phyloP scores from a whole-genome alignment of 2,888 invertebrate genomes.

The Philereme transversata region DNA sequence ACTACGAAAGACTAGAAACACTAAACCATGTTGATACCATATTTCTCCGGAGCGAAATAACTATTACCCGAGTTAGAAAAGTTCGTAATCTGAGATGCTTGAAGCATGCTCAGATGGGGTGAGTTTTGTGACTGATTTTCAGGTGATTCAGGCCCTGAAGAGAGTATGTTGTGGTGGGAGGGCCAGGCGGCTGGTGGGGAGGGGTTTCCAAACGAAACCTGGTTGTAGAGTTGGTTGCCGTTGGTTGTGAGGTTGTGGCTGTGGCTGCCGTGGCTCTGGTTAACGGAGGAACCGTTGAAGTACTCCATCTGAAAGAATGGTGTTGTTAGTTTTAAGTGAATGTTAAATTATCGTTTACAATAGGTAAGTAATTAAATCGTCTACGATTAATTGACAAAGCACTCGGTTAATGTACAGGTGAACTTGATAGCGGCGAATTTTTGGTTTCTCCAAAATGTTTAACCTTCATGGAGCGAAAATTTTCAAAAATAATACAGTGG shows the following conservation, averaged over 20 bases:
- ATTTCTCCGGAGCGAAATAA: slow-evolving; percentile 80
- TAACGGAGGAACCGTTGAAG: slow-evolving; percentile 77
- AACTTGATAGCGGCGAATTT: no score
- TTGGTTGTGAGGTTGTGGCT: slow-evolving; percentile 74
- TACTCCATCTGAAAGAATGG: slow-evolving; percentile 76
- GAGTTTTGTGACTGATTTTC: slow-evolving; percentile 76
- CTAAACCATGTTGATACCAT: slow-evolving; percentile 83
- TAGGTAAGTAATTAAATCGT: no score
- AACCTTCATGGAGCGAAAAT: no score
- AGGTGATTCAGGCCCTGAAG: slow-evolving; percentile 74
- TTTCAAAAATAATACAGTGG: no score
- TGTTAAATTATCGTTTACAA: not conserved
- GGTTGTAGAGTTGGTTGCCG: slow-evolving; percentile 79
- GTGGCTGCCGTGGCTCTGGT: slow-evolving; percentile 74
- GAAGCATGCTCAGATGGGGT: slow-evolving; percentile 77
- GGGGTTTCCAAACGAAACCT: slow-evolving; percentile 79
- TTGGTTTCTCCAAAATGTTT: no score
- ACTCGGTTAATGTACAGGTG: no score
- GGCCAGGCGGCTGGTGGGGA: slow-evolving; percentile 77
- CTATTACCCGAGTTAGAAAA: slow-evolving; percentile 79
- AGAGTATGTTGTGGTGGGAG: slow-evolving; percentile 76
- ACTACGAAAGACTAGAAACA: slow-evolving; percentile 66
- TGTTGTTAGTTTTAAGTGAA: not conserved
- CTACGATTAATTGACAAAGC: no score
- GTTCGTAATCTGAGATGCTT: slow-evolving; percentile 80